Conservation (phyloP, 2,888 invertebrate species). For the Acrobasis repandana region DNA sequence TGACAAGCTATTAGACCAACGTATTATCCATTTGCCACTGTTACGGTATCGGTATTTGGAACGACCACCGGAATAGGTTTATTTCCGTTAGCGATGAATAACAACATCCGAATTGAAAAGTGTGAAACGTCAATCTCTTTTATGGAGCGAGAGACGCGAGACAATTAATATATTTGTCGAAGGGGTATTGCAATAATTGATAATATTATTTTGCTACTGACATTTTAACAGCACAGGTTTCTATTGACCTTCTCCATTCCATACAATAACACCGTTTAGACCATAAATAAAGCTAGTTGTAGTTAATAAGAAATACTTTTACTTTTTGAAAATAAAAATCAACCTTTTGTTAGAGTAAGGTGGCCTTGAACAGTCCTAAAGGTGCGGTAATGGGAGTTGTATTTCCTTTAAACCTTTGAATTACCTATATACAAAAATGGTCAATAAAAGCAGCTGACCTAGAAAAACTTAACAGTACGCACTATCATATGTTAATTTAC, state of each 20-base stretch:
- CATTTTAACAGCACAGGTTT: background rate
- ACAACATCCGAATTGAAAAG: constrained; percentile 7
- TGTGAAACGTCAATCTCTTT: constrained; percentile 1
- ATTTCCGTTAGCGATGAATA: constrained; percentile 4
- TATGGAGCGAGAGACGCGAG: background rate
- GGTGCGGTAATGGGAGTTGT: too few relatives aligned
- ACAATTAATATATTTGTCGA: constrained; percentile 1
- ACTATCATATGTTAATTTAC: too few relatives aligned
- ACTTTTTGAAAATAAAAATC: too few relatives aligned
- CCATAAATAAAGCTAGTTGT: too few relatives aligned
- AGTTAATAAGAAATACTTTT: too few relatives aligned
- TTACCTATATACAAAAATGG: too few relatives aligned
- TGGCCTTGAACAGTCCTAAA: too few relatives aligned
- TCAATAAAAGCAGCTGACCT: too few relatives aligned
- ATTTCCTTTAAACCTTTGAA: too few relatives aligned
- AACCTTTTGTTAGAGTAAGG: too few relatives aligned
- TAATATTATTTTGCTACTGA: background rate
- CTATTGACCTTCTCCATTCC: background rate
- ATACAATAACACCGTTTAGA: background rate
- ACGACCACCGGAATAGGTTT: background rate
- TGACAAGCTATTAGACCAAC: background rate
- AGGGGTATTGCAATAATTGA: background rate
- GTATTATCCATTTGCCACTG: background rate
- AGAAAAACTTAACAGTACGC: too few relatives aligned
- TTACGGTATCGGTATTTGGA: constrained; percentile 7